A percentile compares a stretch with the other conserved stretches of the same genome.
phyloP scores from a whole-genome alignment of 2,113 vertebrate genomes.

The Machaerirhynchus nigripectus region DNA sequence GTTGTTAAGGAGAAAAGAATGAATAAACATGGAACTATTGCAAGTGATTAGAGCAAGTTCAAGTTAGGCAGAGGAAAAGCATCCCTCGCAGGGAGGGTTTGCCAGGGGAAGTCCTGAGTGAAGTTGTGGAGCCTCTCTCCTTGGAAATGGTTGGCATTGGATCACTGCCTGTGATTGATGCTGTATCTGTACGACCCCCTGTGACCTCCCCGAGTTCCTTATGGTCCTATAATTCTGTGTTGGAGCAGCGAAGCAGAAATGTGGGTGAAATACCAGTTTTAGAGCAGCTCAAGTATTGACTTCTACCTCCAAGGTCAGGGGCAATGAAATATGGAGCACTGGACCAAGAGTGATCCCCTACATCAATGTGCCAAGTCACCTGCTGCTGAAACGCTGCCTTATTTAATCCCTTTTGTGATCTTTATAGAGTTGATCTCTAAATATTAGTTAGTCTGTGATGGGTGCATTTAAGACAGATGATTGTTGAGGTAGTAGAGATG shows the following conservation, averaged over 20 bases:
- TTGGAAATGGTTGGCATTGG: neutral
- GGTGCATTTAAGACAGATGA: neutral
- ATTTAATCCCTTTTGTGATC: neutral
- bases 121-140: neutral
- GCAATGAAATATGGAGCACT: neutral
- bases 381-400: neutral
- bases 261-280: neutral
- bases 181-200: neutral
- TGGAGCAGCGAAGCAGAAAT: neutral
- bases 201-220: neutral
- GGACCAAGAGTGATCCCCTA: neutral
- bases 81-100: neutral
- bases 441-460: fast-evolving
- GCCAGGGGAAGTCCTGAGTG: neutral
- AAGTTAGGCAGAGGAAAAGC: neutral
- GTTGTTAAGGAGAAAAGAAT: neutral
- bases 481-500: neutral
- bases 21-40: neutral
- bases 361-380: neutral
- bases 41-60: neutral
- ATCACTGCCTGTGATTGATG: neutral
- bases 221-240: neutral
- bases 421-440: neutral
- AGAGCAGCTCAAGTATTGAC: neutral
- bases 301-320: neutral